Evolutionary conservation across 2,888 invertebrate species (phyloP), one percentile per base, ranked within the genome.

Genomic region (Macrosoma leucophasiata): DNA sequence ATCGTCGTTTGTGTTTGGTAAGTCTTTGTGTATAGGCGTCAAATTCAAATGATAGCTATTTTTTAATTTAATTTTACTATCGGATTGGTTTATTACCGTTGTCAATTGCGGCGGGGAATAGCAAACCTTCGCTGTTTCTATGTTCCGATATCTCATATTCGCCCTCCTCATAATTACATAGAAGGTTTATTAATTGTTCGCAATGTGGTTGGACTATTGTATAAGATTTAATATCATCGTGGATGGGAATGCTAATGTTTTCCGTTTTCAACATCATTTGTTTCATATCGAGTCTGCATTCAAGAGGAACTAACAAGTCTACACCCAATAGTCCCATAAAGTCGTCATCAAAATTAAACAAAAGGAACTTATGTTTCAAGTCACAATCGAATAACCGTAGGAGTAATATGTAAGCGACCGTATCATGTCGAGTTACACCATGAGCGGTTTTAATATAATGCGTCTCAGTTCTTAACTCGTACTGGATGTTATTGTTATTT

Each of bases 371-470:
- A 19, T 55, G 52, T 1, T 25, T 49, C 4, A 39, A 38, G 1
- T 54, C 28, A 9, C 33, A 26, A 0, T 50, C 50, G 29, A 57
- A 52, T 24, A 52, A 1, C 13, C 20, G 35, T 29, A 42, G 41
- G n/a, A 41, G 19, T 35, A 25, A 22, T 20, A 39, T 22, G 8
- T 39, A 40, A 12, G 33, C 45, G 25, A 54, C 48, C 11, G 48
- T 13, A 0, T 43, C 42, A 18, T 53, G 50, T 26, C 45, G 62
- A 11, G 68, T 62, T 0, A 58, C 58, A 17, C 53, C 58, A 14
- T 73, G 69, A 0, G 71, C 67, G 36, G 68, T 70, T 50, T 61
- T 63, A 5, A 77, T 51, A 2, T 63, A 71, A 41, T 72, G 64
- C 0, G 63, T 63, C 56, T 54, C 50, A 1, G 36, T 39, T 36